These are phyloP conservation scores for Cydia fagiglandana DNA, from an alignment of 1,140 invertebrate species.

Conservation along the genomic window DNA sequence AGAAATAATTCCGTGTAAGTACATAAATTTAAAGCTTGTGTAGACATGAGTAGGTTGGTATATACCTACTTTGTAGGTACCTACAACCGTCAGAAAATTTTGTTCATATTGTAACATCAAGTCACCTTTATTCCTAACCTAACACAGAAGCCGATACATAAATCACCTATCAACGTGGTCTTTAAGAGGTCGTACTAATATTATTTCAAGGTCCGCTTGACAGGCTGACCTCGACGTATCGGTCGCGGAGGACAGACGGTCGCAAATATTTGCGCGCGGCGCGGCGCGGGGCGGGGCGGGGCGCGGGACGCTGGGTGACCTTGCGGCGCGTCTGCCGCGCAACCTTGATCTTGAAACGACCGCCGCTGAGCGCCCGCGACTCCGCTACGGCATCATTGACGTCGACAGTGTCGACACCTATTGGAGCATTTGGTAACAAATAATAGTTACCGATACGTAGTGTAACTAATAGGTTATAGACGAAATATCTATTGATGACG, in stretches of 20 bases:
- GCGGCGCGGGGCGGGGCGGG: slow-evolving; percentile 39
- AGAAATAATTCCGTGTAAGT: neutral
- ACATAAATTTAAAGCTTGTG: no score
- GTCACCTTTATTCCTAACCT: neutral
- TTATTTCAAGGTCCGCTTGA: slow-evolving; percentile 73
- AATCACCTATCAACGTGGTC: slow-evolving; percentile 30
- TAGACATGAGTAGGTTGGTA: no score
- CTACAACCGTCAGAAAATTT: neutral
- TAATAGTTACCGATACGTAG: neutral
- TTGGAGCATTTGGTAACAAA: slow-evolving; percentile 50
- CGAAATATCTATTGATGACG: no score
- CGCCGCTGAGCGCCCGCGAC: slow-evolving; percentile 57
- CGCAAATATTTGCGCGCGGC: slow-evolving; percentile 74
- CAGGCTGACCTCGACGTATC: slow-evolving; percentile 75
- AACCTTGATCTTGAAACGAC: slow-evolving; percentile 79
- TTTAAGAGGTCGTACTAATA: slow-evolving; percentile 65
- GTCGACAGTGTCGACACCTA: slow-evolving; percentile 54
- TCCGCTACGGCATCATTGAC: slow-evolving; percentile 44
- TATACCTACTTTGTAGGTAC: no score
- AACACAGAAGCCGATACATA: slow-evolving; percentile 28
- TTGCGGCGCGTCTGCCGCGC: slow-evolving; percentile 71
- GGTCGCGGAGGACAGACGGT: slow-evolving; percentile 77
- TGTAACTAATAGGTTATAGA: neutral
- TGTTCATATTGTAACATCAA: neutral
- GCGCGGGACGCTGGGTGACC: slow-evolving; percentile 58